Evolutionary conservation across 2,888 invertebrate species (phyloP), one percentile per base, ranked within the genome.

Genomic region (Epistrophe grossulariae): DNA sequence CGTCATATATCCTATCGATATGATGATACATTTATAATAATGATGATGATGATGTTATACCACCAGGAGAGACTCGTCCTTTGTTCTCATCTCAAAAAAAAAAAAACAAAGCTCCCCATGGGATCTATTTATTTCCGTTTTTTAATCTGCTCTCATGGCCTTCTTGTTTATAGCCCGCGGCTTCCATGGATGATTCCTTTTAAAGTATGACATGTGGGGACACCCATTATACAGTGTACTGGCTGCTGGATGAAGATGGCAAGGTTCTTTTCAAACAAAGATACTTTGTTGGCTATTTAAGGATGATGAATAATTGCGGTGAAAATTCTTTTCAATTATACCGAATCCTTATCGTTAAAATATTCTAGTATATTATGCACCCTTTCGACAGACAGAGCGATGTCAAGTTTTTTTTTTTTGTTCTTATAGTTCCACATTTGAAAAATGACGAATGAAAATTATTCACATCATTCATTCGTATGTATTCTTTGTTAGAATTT

Each of bases 261-360:
- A 52, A 52, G 7, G 52, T 73, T 68, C 55, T 17, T n/a, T 35
- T 84, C 77, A 84, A 35, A 40, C 31, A 45, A 45, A 17, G 17
- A 48, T 48, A 40, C n/a, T 38, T 72, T 57, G 55, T 50, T 62
- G 76, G 76, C 57, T 45, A 73, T 17, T 24, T 66, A 28, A 78
- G 50, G 60, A 68, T 66, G 83, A 87, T 87, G 87, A 87, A 87
- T 87, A 87, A 87, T 87, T 87, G 87, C 55, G 83, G 83, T 79
- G 83, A 83, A 83, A 83, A 79, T 57, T 70, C 74, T 79, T 85
- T 82, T 87, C 73, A 79, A 82, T 79, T 76, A 40, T 45, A 71
- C 70, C 17, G 71, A 60, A 66, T 85, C 73, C 82, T 82, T 79
- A 79, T 73, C 15, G 31, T 10, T 38, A n/a, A n/a, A 19, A 50